Base-by-base conservation (phyloP, 2,888 invertebrate genomes). In the Stegana nigrithorax region DNA sequence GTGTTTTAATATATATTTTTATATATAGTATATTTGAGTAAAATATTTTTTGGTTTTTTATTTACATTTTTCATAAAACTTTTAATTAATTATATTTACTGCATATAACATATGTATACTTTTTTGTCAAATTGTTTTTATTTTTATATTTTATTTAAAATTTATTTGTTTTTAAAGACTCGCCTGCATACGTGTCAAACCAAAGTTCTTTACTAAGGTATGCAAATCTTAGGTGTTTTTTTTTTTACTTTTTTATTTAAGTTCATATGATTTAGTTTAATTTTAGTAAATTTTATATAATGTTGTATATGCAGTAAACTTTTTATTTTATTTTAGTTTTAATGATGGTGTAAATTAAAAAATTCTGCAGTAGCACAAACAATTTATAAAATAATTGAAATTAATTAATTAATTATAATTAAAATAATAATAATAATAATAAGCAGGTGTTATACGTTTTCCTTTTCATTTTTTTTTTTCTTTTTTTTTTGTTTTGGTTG, bases 321-420 rank as follows among this genome's bases (percentile, higher is more conserved):
- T 44, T 44, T n/a, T 50, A 12, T 50, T 5, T 50, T 50, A 50
- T 50, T 25, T 23, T 21, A 12, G 5, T 74, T 78, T 80, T 68
- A 81, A 79, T 81, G 82, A 81, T 82, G 81, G 82, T 82, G 81
- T 82, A 81, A 81, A 79, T 76, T 70, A 69, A 69, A 68, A 69
- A 75, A 70, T 71, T 70, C 72, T 70, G 21, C 7, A 56, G 10
- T 39, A 5, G 21, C 17, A 75, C 71, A 73, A 71, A 72, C 69
- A 65, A 65, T 45, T 63, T 62, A 65, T 36, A 67, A n/a, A n/a
- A n/a, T n/a, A n/a, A n/a, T 63, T 23, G 47, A 65, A 6, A 12
- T 53, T 36, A 58, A 23, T 6, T 59, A 60, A 26, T 45, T 21
- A 58, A 23, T 51, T n/a, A n/a, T n/a, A n/a, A n/a, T n/a, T n/a